phyloP scores from a whole-genome alignment of 2,797 vertebrate species.

The Oophaga sylvatica region DNA sequence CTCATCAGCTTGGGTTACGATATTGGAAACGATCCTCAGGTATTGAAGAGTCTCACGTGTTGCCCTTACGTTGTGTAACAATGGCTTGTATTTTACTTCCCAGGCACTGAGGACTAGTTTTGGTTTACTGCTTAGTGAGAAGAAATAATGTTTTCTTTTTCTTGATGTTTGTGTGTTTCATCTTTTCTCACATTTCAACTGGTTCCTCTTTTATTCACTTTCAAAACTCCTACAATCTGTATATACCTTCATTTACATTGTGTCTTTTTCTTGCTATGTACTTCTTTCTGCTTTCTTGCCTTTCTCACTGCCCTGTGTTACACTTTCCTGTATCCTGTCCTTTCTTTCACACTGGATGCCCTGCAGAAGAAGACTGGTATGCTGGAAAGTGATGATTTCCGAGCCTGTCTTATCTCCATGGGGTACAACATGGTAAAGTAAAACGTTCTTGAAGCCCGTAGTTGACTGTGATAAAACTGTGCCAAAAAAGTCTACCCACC shows the following conservation, averaged over 20 bases:
- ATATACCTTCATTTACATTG: background rate
- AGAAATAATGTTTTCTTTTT: slow-evolving; percentile 76
- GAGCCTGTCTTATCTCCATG: slow-evolving; percentile 99
- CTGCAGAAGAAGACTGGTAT: slow-evolving; percentile 98
- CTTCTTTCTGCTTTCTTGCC: background rate
- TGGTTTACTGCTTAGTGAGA: slow-evolving; percentile 4
- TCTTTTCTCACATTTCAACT: background rate
- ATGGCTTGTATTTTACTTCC: background rate
- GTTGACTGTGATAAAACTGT: background rate
- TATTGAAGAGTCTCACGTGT: slow-evolving; percentile 79
- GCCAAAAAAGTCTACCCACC: background rate
- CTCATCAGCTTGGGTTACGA: slow-evolving; percentile 99
- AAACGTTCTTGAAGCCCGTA: slow-evolving; percentile 59
- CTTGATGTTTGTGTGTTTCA: slow-evolving; percentile 65
- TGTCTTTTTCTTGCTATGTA: background rate
- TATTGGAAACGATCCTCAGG: slow-evolving; percentile 99
- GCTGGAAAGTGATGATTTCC: slow-evolving; percentile 99
- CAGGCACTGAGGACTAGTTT: background rate
- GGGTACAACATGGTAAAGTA: slow-evolving; percentile 98
- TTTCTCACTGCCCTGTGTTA: slow-evolving; percentile 68
- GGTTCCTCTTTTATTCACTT: background rate
- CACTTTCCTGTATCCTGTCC: slow-evolving; percentile 42
- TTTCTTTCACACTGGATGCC: slow-evolving; percentile 64
- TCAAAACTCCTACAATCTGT: background rate
- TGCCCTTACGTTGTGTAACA: background rate